Evolutionary conservation across 2,888 invertebrate genomes (phyloP).

Genomic region (Unio pictorum): DNA sequence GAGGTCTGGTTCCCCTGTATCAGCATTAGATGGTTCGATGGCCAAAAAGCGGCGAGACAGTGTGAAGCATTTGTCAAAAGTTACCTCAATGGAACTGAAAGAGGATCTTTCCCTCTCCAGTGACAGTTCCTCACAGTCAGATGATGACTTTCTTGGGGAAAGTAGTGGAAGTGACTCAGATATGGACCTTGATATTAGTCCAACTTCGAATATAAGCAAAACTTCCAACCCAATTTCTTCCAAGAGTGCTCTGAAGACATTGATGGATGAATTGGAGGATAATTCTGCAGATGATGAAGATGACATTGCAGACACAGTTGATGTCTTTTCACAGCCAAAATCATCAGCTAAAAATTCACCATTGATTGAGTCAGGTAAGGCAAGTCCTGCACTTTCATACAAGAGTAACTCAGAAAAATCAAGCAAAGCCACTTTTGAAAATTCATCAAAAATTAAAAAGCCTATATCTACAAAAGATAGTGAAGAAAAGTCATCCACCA

Average conservation of each 20-base stretch:
- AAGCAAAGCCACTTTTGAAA: slow-evolving; percentile 1
- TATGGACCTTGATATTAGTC: slow-evolving; percentile 6
- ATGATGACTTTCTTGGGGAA: slow-evolving; percentile 2
- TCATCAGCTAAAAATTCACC: too few species aligned
- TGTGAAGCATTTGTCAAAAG: too few species aligned
- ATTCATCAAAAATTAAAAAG: slow-evolving; percentile 5
- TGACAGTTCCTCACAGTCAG: slow-evolving; percentile 15
- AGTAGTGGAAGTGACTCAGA: slow-evolving; percentile 12
- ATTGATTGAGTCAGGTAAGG: too few species aligned
- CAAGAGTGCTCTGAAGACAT: slow-evolving; percentile 27
- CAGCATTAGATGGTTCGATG: too few species aligned
- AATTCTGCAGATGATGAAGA: slow-evolving; percentile 28
- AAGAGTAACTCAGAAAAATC: too few species aligned
- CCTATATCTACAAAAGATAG: slow-evolving; percentile 12
- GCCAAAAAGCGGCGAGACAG: too few species aligned
- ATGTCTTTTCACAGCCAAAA: slow-evolving; percentile 26
- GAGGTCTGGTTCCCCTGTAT: too few species aligned
- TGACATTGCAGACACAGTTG: slow-evolving; percentile 19
- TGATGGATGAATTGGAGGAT: slow-evolving; percentile 27
- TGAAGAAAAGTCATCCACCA: slow-evolving; percentile 2
- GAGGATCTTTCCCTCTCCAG: slow-evolving; percentile 23
- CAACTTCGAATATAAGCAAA: slow-evolving; percentile 18
- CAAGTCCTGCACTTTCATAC: too few species aligned
- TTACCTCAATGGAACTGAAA: too few species aligned
- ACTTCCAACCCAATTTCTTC: slow-evolving; percentile 20